A percentile compares a stretch with the other conserved stretches of the same genome.
These are phyloP conservation scores for Miniopterus natalensis DNA, from an alignment of 2,113 vertebrate species.

Conservation along the genomic window DNA sequence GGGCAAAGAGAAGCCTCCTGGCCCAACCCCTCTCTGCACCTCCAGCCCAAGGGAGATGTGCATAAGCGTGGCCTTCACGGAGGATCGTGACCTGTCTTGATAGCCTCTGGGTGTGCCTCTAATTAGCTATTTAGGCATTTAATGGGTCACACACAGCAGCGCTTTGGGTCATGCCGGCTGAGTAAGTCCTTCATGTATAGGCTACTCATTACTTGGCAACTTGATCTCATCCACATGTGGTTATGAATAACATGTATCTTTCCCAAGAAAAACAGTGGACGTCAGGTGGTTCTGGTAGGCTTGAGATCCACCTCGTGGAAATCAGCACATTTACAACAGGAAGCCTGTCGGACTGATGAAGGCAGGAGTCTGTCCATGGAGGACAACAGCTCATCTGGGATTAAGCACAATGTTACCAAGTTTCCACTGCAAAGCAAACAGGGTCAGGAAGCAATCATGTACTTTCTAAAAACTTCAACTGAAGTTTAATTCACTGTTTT, in stretches of 20 bases:
- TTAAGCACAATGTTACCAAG: neutral
- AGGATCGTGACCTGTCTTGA: neutral
- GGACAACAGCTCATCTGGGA: neutral
- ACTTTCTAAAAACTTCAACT: neutral
- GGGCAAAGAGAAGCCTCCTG: neutral
- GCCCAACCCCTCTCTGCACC: too few relatives aligned
- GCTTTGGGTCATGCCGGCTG: neutral
- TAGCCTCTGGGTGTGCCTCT: too few relatives aligned
- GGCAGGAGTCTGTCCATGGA: too few relatives aligned
- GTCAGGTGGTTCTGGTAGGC: neutral
- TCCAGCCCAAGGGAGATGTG: fast-evolving
- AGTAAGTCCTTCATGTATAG: too few relatives aligned
- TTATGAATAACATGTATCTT: neutral
- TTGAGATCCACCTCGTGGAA: neutral
- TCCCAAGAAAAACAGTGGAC: neutral
- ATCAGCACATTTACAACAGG: neutral
- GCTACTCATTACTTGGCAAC: neutral
- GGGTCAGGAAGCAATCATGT: neutral
- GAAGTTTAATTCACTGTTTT: conserved; percentile 18
- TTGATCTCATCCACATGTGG: neutral
- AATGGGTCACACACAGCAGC: neutral
- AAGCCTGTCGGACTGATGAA: too few relatives aligned
- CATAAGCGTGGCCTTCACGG: fast-evolving
- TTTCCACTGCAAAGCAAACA: neutral
- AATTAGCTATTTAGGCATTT: neutral